Percentiles rank a stretch among this genome's conserved stretches.
Conservation (phyloP, 2,797 vertebrate genomes). For the Orientallactaga sibirica region DNA sequence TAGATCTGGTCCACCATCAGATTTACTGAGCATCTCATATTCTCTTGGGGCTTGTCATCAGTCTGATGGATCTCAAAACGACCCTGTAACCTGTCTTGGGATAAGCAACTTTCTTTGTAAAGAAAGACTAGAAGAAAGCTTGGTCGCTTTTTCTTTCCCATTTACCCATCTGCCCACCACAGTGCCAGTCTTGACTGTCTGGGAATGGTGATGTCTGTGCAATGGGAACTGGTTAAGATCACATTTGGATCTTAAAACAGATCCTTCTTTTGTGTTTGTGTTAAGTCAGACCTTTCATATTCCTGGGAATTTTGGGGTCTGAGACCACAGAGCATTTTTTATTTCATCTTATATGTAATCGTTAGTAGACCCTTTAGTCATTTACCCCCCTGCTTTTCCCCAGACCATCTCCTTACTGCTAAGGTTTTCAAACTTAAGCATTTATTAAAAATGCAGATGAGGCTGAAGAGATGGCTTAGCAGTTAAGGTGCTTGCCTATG, state of each 20-base stretch:
- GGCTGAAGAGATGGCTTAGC: too few relatives aligned
- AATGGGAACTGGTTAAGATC: slow-evolving; percentile 78
- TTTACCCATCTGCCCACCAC: slow-evolving; percentile 34
- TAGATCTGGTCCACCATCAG: background rate
- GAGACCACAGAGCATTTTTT: slow-evolving; percentile 56
- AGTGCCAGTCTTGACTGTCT: slow-evolving; percentile 65
- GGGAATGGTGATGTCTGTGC: slow-evolving; percentile 55
- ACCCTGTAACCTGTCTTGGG: background rate
- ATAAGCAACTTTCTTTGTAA: slow-evolving; percentile 31
- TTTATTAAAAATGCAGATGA: background rate
- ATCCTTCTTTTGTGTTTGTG: slow-evolving; percentile 64
- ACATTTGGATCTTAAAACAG: slow-evolving; percentile 71
- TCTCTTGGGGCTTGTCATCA: background rate
- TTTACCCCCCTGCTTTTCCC: background rate
- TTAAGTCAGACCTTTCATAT: slow-evolving; percentile 58
- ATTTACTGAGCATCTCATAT: background rate
- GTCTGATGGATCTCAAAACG: background rate
- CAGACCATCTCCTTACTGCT: background rate
- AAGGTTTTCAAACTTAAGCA: background rate
- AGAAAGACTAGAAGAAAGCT: background rate
- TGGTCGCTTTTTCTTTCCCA: slow-evolving; percentile 2
- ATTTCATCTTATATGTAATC: background rate
- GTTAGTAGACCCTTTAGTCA: background rate
- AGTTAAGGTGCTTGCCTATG: too few relatives aligned
- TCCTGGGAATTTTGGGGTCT: slow-evolving; percentile 28